These are phyloP conservation scores for Callocephalon fimbriatum DNA, from an alignment of 2,113 vertebrate species.

Conservation along the genomic window DNA sequence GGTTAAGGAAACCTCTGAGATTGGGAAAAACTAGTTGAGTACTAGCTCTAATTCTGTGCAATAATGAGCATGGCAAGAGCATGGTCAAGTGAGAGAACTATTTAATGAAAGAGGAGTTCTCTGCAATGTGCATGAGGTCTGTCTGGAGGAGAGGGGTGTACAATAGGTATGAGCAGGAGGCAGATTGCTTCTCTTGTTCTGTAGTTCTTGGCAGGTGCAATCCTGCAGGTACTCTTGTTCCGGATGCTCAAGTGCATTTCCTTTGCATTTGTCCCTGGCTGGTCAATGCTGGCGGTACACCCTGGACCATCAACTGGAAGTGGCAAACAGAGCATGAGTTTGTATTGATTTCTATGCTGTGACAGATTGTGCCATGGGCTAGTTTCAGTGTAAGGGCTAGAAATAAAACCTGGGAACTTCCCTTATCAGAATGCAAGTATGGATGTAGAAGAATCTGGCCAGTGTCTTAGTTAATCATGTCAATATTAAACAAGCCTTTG, in stretches of 20 bases:
- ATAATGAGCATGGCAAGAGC: neutral
- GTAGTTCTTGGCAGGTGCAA: neutral
- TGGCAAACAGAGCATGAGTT: neutral
- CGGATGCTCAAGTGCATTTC: neutral
- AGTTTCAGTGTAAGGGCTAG: neutral
- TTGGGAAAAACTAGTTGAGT: neutral
- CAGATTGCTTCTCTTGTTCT: neutral
- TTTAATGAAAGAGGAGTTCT: neutral
- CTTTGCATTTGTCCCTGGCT: neutral
- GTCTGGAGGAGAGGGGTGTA: neutral
- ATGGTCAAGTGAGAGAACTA: neutral
- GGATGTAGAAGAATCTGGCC: neutral
- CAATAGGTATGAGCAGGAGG: neutral
- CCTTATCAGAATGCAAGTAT: neutral
- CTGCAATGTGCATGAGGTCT: neutral
- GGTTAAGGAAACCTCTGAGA: neutral
- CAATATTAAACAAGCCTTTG: neutral
- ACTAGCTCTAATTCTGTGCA: neutral
- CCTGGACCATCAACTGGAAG: neutral
- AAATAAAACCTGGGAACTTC: neutral
- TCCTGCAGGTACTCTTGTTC: neutral
- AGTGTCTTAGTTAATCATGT: neutral
- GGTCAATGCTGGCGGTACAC: neutral
- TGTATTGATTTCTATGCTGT: neutral
- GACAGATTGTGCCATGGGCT: neutral